Base-by-base conservation (phyloP, 2,888 invertebrate genomes). In the Eupithecia pulchellata region DNA sequence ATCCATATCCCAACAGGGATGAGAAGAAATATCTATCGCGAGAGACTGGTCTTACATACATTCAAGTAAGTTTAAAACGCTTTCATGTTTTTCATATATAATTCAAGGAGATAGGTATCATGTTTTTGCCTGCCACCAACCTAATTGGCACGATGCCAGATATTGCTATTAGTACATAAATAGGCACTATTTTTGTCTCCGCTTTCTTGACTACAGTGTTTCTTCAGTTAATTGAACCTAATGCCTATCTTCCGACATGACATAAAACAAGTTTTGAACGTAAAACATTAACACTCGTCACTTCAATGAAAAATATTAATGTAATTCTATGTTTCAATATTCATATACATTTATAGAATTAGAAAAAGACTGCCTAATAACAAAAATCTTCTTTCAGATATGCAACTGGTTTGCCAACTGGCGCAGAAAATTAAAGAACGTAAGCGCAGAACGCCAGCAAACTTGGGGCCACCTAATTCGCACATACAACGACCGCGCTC, bases 331-430 rank as follows among this genome's bases (percentile, higher is more conserved):
- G n/a, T n/a, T n/a, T n/a, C n/a, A n/a, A n/a, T n/a, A n/a, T n/a
- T n/a, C n/a, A n/a, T n/a, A n/a, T n/a, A n/a, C n/a, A n/a, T n/a
- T n/a, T n/a, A n/a, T n/a, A n/a, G n/a, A n/a, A n/a, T n/a, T n/a
- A n/a, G n/a, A n/a, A 25, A 25, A 11, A 55, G 14, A 58, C 30
- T 17, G 32, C 17, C 11, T 3, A 11, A 29, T 30, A 30, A 60
- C 25, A 13, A 52, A 52, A n/a, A 11, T 25, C 52, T 58, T 75
- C 47, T 90, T 89, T 64, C 89, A 96, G 96, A 96, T 96, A 70
- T 96, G 96, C 81, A 97, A 97, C 87, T 97, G 97, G 97, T 97
- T 97, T 85, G 97, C 97, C n/a, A 97, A 97, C 82, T 97, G 97
- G 97, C 93, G 97, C 72, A 91, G 97, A 80, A 97, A 97, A 86